Conservation (phyloP, 2,888 invertebrate species). For the Malthinus flaveolus region DNA sequence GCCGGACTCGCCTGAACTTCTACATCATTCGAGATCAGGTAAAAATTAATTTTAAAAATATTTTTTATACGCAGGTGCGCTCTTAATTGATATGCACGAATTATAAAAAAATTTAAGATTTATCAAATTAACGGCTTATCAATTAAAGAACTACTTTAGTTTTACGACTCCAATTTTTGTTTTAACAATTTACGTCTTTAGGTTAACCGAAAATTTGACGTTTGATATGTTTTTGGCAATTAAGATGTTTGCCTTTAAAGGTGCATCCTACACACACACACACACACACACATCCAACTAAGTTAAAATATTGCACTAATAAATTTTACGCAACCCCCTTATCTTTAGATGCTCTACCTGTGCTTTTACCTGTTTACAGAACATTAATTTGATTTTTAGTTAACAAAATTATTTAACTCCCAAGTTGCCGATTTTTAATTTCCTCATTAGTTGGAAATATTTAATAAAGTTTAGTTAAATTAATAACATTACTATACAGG, state of each 20-base stretch:
- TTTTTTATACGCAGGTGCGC: constrained; percentile 2
- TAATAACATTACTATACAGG: too few species aligned
- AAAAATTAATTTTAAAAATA: neutral
- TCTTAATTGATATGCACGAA: constrained; percentile 14
- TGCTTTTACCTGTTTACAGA: neutral
- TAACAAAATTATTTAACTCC: too few species aligned
- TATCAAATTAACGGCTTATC: constrained; percentile 10
- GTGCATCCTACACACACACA: constrained; percentile 20
- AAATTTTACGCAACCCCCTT: constrained; percentile 24
- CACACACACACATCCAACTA: too few species aligned
- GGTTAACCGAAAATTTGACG: too few species aligned
- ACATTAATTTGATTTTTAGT: too few species aligned
- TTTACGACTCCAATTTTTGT: neutral
- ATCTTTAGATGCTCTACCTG: constrained; percentile 17
- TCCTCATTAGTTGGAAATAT: too few species aligned
- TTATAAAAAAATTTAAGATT: constrained; percentile 13
- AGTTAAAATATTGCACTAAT: constrained; percentile 23
- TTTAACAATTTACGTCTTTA: neutral
- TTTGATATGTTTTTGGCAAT: constrained; percentile 6
- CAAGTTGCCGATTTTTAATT: too few species aligned
- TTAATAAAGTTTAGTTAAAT: too few species aligned
- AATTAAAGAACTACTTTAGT: neutral
- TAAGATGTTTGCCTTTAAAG: constrained; percentile 28
- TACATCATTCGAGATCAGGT: constrained; percentile 46
- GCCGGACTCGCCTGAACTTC: constrained; percentile 62